Evolutionary conservation across 2,888 invertebrate genomes (phyloP), one percentile per base, ranked within the genome.

Genomic region (Tetranychus truncatus): DNA sequence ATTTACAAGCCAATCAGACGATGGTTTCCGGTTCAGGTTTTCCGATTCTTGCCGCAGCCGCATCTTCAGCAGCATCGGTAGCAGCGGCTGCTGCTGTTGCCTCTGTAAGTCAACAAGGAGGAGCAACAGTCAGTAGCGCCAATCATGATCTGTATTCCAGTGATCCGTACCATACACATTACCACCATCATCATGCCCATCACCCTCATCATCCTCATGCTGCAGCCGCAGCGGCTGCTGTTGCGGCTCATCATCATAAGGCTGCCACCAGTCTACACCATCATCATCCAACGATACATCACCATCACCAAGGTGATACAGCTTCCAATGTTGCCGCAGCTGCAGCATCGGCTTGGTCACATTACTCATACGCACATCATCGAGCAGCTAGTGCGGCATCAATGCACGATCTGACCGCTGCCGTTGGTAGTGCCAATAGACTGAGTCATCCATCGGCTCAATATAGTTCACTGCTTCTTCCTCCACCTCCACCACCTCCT

Each of bases 401-500:
- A 44, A 72, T 72, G 72, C 72, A 72, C 34, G 72, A 72, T 45
- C 34, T 72, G 6, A 46, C 45, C 1, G 45, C 45, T 45, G 18
- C 20, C 45, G 18, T 24, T 18, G 24, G n/a, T 24, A 44, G 20
- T 24, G 24, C 15, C 24, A 71, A 71, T 71, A n/a, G 24, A 18
- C 18, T 71, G 24, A 24, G 15, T 44, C 11, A 24, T 18, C 18
- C 67, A 2, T 18, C 69, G 11, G 72, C 72, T n/a, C 72, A 72
- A 46, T 72, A 72, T 45, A 46, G 72, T 45, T 72, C 72, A 72
- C 44, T 72, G 20, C 20, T 72, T n/a, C 45, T 72, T 15, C 72
- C 72, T 9, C 18, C 72, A 44, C 55, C 55, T 55, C 55, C 55
- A 55, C 55, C 55, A 15, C 55, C 55, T 6, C 55, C 55, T 5